These are phyloP conservation scores for Parapristionchus giblindavisi DNA, from an alignment of 2,888 invertebrate species.

Conservation along the genomic window DNA sequence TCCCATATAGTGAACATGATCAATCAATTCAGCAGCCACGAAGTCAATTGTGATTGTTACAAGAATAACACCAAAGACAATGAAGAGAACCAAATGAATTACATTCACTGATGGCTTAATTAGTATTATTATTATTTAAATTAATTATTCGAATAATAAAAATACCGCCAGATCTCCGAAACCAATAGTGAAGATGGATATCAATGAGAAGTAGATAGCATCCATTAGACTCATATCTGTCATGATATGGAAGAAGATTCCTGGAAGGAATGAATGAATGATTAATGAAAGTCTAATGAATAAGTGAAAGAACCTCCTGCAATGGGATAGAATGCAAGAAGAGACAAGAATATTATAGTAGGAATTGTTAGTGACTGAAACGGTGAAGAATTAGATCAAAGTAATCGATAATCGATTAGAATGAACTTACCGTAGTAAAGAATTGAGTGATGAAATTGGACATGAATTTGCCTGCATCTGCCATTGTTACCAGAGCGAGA, in stretches of 20 bases:
- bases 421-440: slow-evolving; percentile 47
- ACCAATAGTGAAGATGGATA: slow-evolving; percentile 58
- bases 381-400: background rate
- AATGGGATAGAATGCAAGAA: slow-evolving; percentile 51
- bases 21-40: slow-evolving; percentile 56
- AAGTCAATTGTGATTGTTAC: slow-evolving; percentile 58
- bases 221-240: slow-evolving; percentile 48
- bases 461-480: slow-evolving; percentile 57
- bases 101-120: slow-evolving; percentile 56
- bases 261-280: background rate
- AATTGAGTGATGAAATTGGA: slow-evolving; percentile 49
- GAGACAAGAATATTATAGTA: slow-evolving; percentile 49
- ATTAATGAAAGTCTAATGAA: background rate
- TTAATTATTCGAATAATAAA: background rate
- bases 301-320: slow-evolving; percentile 39
- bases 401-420: background rate
- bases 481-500: slow-evolving; percentile 56
- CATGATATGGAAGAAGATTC: slow-evolving; percentile 42
- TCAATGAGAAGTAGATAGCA: slow-evolving; percentile 54
- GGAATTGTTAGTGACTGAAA: slow-evolving; percentile 51
- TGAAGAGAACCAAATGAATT: slow-evolving; percentile 51
- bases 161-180: slow-evolving; percentile 55
- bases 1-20: slow-evolving; percentile 59
- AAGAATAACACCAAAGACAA: slow-evolving; percentile 52
- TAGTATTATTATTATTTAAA: background rate